Percentiles rank a stretch among this genome's conserved stretches.
Conservation (phyloP, 1,140 invertebrate genomes). For the Batillaria attramentaria region DNA sequence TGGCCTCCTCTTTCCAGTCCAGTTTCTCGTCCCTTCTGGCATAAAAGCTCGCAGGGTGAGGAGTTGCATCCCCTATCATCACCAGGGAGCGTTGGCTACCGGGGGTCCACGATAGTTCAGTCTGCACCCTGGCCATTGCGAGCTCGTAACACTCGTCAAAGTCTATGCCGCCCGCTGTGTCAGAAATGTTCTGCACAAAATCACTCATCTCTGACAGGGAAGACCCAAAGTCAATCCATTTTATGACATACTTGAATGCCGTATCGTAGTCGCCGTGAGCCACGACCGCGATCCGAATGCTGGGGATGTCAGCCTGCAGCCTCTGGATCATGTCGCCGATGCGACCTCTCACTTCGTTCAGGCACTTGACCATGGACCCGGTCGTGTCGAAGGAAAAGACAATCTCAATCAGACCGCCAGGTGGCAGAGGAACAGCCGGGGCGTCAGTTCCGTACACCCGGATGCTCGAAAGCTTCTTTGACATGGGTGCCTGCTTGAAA, state of each 20-base stretch:
- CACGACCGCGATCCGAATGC: conserved; percentile 59
- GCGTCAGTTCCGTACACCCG: conserved; percentile 4
- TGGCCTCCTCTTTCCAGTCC: conserved; percentile 57
- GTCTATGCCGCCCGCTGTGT: conserved; percentile 52
- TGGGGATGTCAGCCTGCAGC: conserved; percentile 64
- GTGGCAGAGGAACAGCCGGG: conserved; percentile 31
- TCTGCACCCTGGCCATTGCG: conserved; percentile 56
- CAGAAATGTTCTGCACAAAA: conserved; percentile 49
- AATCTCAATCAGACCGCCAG: conserved; percentile 62
- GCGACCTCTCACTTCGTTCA: conserved; percentile 56
- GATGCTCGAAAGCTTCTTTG: conserved; percentile 19
- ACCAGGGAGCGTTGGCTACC: conserved; percentile 59
- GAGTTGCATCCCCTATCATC: conserved; percentile 62
- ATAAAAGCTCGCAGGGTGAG: conserved; percentile 52
- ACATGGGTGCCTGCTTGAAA: neutral
- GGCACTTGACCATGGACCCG: conserved; percentile 62
- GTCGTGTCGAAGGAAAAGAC: conserved; percentile 70
- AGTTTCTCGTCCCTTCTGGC: conserved; percentile 43
- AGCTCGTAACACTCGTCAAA: conserved; percentile 61
- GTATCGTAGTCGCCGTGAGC: conserved; percentile 65
- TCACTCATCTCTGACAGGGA: conserved; percentile 44
- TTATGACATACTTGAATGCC: conserved; percentile 52
- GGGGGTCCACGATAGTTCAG: conserved; percentile 61
- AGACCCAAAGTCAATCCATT: conserved; percentile 54
- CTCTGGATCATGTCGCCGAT: conserved; percentile 64